Conservation (phyloP, 2,113 vertebrate genomes). For the Gopherus flavomarginatus region DNA sequence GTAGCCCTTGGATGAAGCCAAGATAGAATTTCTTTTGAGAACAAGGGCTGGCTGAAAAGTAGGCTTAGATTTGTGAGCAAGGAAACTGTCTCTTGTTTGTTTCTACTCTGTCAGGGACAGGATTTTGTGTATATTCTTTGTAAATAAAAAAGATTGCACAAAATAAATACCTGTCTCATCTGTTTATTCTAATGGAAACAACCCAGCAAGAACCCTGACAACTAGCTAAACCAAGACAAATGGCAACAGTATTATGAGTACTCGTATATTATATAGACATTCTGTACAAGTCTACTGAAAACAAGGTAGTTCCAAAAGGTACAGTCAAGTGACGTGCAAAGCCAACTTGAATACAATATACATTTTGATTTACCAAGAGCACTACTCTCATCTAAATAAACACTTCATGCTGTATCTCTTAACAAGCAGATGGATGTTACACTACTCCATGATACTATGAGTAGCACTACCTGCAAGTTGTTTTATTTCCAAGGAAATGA, state of each 20-base stretch:
- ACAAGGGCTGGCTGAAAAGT: neutral
- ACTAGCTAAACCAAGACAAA: neutral
- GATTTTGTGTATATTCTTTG: neutral
- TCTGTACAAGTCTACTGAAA: neutral
- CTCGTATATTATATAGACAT: neutral
- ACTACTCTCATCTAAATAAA: neutral
- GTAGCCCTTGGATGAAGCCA: neutral
- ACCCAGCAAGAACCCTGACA: neutral
- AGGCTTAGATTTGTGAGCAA: neutral
- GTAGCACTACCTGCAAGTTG: conserved; percentile 43
- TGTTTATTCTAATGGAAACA: fast-evolving
- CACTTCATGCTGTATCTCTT: neutral
- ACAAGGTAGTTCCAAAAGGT: neutral
- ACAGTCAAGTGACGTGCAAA: neutral
- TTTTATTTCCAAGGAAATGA: conserved; percentile 58
- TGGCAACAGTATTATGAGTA: neutral
- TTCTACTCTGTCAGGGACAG: neutral
- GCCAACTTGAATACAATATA: neutral
- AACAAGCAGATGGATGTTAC: conserved; percentile 19
- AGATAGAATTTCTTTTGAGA: neutral
- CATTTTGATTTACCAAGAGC: neutral
- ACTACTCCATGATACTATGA: conserved; percentile 21
- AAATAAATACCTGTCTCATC: neutral
- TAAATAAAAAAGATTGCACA: neutral
- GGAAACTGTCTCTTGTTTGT: neutral